These are phyloP conservation scores for Torymus tubicola DNA, from an alignment of 2,888 invertebrate species.

Conservation along the genomic window DNA sequence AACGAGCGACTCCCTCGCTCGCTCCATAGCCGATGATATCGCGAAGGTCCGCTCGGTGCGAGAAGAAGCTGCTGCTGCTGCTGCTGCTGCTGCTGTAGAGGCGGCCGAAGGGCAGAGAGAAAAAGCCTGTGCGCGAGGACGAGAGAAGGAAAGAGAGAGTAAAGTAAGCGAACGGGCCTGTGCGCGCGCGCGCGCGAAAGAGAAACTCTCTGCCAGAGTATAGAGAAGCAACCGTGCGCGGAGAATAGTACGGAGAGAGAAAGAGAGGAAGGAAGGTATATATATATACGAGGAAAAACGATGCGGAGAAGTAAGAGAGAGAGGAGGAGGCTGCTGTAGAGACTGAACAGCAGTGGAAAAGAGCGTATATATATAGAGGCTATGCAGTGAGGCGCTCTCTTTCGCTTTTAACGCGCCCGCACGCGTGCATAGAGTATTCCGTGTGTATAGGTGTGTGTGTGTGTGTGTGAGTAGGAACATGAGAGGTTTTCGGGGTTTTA, in stretches of 20 bases:
- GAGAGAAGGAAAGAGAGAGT: neutral
- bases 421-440: no score
- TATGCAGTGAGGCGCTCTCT: no score
- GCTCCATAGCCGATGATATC: constrained; percentile 23
- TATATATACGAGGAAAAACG: constrained; percentile 47
- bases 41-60: constrained; percentile 1
- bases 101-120: neutral
- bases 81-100: no score
- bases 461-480: no score
- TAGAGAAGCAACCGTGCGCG: constrained; percentile 46
- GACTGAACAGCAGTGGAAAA: no score
- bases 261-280: constrained; percentile 36
- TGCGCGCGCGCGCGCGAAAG: constrained; percentile 34
- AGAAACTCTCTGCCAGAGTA: constrained; percentile 35
- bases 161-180: neutral
- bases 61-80: neutral
- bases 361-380: no score
- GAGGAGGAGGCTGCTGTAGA: neutral
- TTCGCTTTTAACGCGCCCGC: no score
- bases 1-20: constrained; percentile 28
- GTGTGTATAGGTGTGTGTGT: no score
- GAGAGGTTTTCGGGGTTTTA: no score
- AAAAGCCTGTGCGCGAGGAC: neutral
- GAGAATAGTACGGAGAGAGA: constrained; percentile 21
- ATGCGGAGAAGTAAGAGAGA: constrained; percentile 19